Conservation (phyloP, 2,888 invertebrate species). For the Drosophila buzzatii region DNA sequence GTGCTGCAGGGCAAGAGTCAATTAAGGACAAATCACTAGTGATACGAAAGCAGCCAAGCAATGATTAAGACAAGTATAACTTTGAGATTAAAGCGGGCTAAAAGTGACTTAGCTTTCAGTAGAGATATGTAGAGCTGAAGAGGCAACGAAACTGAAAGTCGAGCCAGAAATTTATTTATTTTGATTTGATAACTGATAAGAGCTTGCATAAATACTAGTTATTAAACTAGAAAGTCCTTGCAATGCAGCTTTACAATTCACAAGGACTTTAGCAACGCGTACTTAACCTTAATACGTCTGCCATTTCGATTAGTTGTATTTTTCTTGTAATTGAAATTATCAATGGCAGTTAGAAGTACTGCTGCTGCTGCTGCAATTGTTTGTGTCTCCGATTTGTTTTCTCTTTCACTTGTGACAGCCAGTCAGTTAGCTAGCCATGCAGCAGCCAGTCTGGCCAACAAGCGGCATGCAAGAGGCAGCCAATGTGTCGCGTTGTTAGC, state of each 20-base stretch:
- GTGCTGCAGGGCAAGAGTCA: background rate
- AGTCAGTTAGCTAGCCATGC: background rate
- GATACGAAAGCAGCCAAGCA: background rate
- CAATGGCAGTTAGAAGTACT: background rate
- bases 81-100: background rate
- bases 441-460: conserved; percentile 26
- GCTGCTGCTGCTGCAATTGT: background rate
- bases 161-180: too few species aligned
- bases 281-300: background rate
- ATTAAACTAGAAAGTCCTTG: background rate
- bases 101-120: background rate
- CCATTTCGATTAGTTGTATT: too few species aligned
- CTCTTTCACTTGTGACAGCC: conserved; percentile 55
- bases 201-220: too few species aligned
- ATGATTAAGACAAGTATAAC: background rate
- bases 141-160: background rate
- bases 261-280: background rate
- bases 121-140: background rate
- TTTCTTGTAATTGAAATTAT: conserved; percentile 1
- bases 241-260: background rate
- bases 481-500: conserved; percentile 25
- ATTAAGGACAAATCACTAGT: background rate
- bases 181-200: too few species aligned
- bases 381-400: conserved; percentile 21
- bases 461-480: conserved; percentile 18